These are phyloP conservation scores for Neoniphon sammara DNA, from an alignment of 2,797 vertebrate genomes.

Conservation along the genomic window DNA sequence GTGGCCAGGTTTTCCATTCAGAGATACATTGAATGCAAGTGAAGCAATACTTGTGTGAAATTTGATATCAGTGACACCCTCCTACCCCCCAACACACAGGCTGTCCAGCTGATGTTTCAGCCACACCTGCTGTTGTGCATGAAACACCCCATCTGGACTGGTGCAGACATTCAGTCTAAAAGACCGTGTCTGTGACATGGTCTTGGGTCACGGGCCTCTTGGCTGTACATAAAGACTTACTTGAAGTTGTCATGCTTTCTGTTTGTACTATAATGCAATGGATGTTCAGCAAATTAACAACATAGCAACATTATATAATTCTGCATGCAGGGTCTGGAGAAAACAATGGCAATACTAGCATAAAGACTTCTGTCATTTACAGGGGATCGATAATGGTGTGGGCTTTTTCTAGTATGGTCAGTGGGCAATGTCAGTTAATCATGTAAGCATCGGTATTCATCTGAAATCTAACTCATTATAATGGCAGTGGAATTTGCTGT, in stretches of 20 bases:
- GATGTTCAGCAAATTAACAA: conserved; percentile 74
- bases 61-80: conserved; percentile 54
- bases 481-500: conserved; percentile 13
- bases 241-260: conserved; percentile 79
- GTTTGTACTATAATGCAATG: conserved; percentile 79
- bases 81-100: conserved; percentile 61
- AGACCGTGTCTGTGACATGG: conserved; percentile 55
- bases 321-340: conserved; percentile 64
- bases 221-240: conserved; percentile 81
- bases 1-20: conserved; percentile 62
- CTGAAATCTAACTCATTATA: conserved; percentile 12
- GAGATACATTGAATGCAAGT: conserved; percentile 65
- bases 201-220: conserved; percentile 48
- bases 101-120: conserved; percentile 59
- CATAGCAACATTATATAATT: conserved; percentile 72
- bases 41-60: conserved; percentile 74
- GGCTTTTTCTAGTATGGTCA: neutral
- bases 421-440: neutral
- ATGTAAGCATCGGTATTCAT: conserved; percentile 21
- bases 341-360: conserved; percentile 27
- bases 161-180: conserved; percentile 60
- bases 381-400: neutral
- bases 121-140: conserved; percentile 48
- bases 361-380: conserved; percentile 23
- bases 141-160: conserved; percentile 42